phyloP scores from a whole-genome alignment of 2,888 invertebrate genomes.

The Heteromyza rotundicornis region DNA sequence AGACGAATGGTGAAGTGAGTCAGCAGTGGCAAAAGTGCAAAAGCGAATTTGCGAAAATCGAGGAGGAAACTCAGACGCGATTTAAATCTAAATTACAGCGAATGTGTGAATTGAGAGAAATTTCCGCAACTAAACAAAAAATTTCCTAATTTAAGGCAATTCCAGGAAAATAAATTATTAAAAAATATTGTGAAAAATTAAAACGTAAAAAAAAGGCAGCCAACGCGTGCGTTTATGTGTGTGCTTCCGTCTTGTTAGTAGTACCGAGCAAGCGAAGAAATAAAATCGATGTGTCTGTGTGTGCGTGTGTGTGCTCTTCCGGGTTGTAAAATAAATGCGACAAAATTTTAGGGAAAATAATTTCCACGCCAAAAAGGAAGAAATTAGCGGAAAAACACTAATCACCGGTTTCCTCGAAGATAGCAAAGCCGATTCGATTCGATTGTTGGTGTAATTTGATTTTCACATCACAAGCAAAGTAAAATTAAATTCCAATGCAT shows the following conservation, averaged over 20 bases:
- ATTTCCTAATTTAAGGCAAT: no score
- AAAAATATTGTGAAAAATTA: slow-evolving; percentile 11
- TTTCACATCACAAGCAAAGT: background rate
- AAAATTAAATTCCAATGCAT: no score
- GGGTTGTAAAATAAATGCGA: slow-evolving; percentile 15
- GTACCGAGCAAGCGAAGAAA: background rate
- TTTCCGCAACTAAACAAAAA: slow-evolving; percentile 1
- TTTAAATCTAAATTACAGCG: slow-evolving; percentile 47
- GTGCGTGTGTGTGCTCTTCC: slow-evolving; percentile 14
- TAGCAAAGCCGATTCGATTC: no score
- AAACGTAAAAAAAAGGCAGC: background rate
- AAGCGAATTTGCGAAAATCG: background rate
- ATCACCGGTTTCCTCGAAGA: no score
- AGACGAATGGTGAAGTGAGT: slow-evolving; percentile 26
- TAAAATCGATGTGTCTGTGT: slow-evolving; percentile 20
- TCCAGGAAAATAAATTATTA: slow-evolving; percentile 1
- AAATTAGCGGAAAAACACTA: background rate
- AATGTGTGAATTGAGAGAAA: slow-evolving; percentile 40
- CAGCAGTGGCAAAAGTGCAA: background rate
- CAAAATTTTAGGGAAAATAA: background rate
- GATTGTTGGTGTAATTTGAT: no score
- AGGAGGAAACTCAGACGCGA: slow-evolving; percentile 28
- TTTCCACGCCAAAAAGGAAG: no score
- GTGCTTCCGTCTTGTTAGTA: no score
- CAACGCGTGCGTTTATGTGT: background rate